These are phyloP conservation scores for Tinamus major DNA, from an alignment of 2,797 vertebrate genomes.

Conservation along the genomic window DNA sequence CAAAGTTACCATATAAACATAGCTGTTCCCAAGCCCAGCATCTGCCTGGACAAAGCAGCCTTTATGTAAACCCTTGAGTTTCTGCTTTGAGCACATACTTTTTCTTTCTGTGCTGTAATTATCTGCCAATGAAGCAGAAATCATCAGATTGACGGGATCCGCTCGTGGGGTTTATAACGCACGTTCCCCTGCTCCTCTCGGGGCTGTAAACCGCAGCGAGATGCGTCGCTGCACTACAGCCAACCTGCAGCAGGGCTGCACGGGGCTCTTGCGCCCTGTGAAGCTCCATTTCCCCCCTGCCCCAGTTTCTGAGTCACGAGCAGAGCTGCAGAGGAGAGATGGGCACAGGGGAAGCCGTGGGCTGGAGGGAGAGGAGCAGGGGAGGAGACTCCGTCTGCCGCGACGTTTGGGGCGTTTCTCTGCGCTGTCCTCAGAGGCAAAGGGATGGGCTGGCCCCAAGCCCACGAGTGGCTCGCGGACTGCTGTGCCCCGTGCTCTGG, in stretches of 20 bases:
- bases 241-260: neutral
- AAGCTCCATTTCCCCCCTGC: neutral
- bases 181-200: neutral
- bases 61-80: conserved; percentile 38
- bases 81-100: conserved; percentile 29
- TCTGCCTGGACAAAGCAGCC: conserved; percentile 42
- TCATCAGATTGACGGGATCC: neutral
- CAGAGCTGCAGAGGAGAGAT: neutral
- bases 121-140: conserved; percentile 7
- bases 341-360: neutral
- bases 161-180: neutral
- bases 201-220: neutral
- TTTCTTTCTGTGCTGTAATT: conserved; percentile 20
- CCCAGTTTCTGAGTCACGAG: neutral
- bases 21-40: conserved; percentile 13
- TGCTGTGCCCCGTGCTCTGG: neutral
- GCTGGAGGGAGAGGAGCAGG: neutral
- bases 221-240: neutral
- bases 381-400: neutral
- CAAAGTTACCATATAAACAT: neutral
- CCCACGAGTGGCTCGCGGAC: neutral
- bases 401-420: neutral
- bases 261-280: neutral
- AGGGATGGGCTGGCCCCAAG: neutral
- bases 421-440: neutral